A percentile compares a stretch with the other conserved stretches of the same genome.
phyloP scores from a whole-genome alignment of 1,140 invertebrate species.

The Platorchestia sp. region DNA sequence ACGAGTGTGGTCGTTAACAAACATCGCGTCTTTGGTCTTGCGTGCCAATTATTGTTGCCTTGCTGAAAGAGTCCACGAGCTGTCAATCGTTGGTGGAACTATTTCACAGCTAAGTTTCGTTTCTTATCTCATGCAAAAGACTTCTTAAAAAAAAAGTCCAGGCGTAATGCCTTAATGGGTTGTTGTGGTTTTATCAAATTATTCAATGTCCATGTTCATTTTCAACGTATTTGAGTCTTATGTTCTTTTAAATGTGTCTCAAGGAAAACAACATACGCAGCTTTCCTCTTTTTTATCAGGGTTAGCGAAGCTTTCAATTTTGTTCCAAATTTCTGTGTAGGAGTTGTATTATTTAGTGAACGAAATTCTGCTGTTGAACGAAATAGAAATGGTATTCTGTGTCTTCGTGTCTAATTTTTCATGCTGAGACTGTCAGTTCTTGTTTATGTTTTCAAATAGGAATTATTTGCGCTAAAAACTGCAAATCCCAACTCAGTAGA shows the following conservation, averaged over 20 bases:
- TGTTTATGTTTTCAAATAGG: neutral
- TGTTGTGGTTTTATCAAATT: neutral
- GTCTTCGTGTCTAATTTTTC: neutral
- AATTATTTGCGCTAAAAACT: neutral
- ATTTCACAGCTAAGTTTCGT: neutral
- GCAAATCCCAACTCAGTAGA: neutral
- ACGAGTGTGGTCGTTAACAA: neutral
- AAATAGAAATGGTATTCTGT: neutral
- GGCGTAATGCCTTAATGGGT: no score
- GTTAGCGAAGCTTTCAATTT: neutral
- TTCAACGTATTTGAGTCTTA: neutral
- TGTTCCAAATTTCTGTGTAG: neutral
- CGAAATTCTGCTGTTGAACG: no score
- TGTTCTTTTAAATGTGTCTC: neutral
- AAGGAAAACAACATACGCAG: neutral
- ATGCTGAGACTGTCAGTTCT: neutral
- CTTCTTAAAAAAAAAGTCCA: neutral
- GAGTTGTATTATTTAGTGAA: neutral
- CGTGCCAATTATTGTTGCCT: neutral
- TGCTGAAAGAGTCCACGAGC: neutral
- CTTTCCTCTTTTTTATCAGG: neutral
- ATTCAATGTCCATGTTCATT: neutral
- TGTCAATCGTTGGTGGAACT: neutral
- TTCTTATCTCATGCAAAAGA: neutral
- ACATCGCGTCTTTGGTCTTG: neutral